A percentile compares a stretch with the other conserved stretches of the same genome.
These are phyloP conservation scores for Chalcis sispes DNA, from an alignment of 2,888 invertebrate genomes.

Conservation along the genomic window DNA sequence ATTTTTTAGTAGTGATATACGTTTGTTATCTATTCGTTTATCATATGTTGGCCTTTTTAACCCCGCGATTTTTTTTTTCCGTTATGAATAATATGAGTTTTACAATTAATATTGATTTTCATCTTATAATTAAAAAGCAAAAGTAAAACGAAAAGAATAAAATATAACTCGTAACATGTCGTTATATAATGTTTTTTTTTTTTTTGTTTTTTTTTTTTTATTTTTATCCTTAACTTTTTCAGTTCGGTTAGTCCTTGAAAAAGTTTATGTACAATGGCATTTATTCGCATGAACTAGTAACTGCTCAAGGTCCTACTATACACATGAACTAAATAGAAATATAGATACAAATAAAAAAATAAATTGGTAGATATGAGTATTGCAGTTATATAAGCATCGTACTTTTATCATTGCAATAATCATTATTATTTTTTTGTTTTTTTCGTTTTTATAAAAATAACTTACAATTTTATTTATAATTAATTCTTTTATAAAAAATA, in stretches of 20 bases:
- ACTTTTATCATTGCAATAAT: too few relatives aligned
- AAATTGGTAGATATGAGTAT: too few relatives aligned
- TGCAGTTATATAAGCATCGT: too few relatives aligned
- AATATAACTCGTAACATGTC: constrained; percentile 27
- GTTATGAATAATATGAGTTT: constrained; percentile 30
- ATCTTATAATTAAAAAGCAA: constrained; percentile 41
- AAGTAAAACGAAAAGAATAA: constrained; percentile 36
- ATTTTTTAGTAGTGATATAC: constrained; percentile 34
- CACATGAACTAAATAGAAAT: background rate
- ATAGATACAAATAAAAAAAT: background rate
- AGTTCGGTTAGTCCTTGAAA: constrained; percentile 21
- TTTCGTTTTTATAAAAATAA: too few relatives aligned
- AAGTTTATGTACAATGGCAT: constrained; percentile 50
- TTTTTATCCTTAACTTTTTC: constrained; percentile 14
- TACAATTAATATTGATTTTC: constrained; percentile 29
- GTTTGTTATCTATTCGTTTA: constrained; percentile 18
- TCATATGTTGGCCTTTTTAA: constrained; percentile 12
- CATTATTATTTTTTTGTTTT: too few relatives aligned
- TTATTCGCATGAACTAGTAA: constrained; percentile 35
- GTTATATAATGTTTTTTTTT: constrained; percentile 14
- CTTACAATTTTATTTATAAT: too few relatives aligned
- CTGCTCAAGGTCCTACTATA: constrained; percentile 23
- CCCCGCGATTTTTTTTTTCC: constrained; percentile 1
- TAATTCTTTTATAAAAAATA: too few relatives aligned
- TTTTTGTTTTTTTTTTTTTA: background rate